A percentile compares a stretch with the other conserved stretches of the same genome.
phyloP scores from a whole-genome alignment of 2,797 vertebrate species.

The Eurystomus glaucurus region DNA sequence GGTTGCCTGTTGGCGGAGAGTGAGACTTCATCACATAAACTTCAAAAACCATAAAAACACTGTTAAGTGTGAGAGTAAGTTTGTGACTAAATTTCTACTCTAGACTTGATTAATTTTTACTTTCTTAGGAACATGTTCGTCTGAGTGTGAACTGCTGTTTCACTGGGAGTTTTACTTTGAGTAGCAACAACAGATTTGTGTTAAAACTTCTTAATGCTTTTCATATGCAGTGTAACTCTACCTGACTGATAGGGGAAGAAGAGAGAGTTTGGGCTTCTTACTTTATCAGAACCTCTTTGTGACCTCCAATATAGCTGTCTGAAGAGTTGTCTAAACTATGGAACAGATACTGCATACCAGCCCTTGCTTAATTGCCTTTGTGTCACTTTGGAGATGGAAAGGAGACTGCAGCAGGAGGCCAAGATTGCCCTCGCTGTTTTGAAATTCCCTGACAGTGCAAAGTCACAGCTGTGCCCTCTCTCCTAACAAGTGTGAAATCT shows the following conservation, averaged over 20 bases:
- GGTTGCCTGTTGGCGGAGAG: background rate
- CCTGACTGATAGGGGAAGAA: background rate
- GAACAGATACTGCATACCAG: background rate
- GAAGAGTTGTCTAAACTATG: background rate
- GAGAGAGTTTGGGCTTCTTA: background rate
- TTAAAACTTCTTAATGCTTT: background rate
- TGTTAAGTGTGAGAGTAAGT: background rate
- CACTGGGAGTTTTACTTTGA: background rate
- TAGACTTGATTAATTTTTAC: background rate
- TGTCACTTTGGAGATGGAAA: background rate
- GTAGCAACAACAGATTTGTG: background rate
- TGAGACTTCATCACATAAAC: background rate
- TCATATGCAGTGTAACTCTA: background rate
- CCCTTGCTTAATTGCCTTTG: background rate
- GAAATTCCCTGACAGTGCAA: slow-evolving; percentile 21
- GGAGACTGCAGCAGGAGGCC: background rate
- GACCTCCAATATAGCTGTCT: background rate
- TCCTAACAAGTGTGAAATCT: background rate
- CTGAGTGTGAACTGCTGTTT: background rate
- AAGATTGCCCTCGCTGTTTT: background rate
- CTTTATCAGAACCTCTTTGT: background rate
- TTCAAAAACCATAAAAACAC: background rate
- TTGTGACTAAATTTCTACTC: background rate
- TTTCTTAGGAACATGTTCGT: background rate
- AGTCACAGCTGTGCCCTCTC: slow-evolving; percentile 22